Conservation (phyloP, 1,140 invertebrate species). For the Brachionus koreanus region DNA sequence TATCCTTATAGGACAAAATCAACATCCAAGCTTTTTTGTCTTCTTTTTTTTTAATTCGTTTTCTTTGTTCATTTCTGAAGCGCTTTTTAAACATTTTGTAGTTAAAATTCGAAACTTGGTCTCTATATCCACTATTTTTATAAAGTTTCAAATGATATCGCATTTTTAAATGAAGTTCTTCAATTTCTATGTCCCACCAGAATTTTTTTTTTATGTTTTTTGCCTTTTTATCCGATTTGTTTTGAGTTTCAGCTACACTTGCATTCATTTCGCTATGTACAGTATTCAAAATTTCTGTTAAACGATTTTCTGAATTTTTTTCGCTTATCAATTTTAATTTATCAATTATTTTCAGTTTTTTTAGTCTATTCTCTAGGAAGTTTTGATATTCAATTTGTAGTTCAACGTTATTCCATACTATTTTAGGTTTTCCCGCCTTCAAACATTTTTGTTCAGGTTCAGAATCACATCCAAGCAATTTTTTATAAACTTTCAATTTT, state of each 20-base stretch:
- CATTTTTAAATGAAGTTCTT: neutral
- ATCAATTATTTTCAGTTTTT: neutral
- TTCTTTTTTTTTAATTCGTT: too few relatives aligned
- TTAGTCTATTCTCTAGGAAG: neutral
- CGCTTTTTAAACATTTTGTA: too few relatives aligned
- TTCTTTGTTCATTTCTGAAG: too few relatives aligned
- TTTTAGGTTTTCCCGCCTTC: neutral
- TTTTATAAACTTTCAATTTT: neutral
- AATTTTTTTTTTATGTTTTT: too few relatives aligned
- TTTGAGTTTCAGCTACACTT: too few relatives aligned
- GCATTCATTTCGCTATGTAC: too few relatives aligned
- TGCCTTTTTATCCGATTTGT: too few relatives aligned
- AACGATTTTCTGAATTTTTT: neutral
- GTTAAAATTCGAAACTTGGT: neutral
- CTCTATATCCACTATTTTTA: neutral
- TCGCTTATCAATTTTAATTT: neutral
- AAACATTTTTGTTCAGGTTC: neutral
- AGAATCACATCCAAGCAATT: neutral
- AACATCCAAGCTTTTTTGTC: too few relatives aligned
- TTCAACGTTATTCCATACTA: neutral
- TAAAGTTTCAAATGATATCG: neutral
- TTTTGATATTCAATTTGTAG: neutral
- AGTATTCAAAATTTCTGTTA: too few relatives aligned
- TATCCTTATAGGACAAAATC: too few relatives aligned
- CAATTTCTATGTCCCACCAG: neutral